Percentiles rank a stretch among this genome's conserved stretches.
Conservation (phyloP, 2,888 invertebrate species). For the Disparrhopalites patrizii region DNA sequence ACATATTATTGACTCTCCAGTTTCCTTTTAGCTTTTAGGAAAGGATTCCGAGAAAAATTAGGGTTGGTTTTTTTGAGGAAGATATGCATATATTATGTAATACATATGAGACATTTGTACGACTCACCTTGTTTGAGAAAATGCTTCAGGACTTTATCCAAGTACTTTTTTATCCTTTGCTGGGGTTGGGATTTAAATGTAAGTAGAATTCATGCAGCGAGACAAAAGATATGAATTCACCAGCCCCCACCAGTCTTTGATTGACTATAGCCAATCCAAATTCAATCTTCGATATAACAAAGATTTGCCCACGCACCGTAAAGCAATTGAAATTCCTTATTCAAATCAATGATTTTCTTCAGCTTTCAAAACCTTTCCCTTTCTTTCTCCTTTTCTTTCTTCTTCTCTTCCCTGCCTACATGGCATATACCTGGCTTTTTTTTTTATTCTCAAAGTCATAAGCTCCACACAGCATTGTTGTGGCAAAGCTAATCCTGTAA, state of each 20-base stretch:
- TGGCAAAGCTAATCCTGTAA: too few relatives aligned
- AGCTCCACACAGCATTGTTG: too few relatives aligned
- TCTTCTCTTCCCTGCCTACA: background rate
- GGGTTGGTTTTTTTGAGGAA: background rate
- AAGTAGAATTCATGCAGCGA: conserved; percentile 19
- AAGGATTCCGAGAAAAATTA: background rate
- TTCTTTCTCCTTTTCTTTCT: background rate
- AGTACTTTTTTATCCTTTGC: too few relatives aligned
- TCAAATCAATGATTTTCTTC: background rate
- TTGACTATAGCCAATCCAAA: conserved; percentile 27
- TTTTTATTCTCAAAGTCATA: too few relatives aligned
- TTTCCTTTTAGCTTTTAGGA: too few relatives aligned
- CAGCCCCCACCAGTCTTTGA: conserved; percentile 24
- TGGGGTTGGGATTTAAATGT: too few relatives aligned
- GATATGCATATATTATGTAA: background rate
- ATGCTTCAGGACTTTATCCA: conserved; percentile 16
- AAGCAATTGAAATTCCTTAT: conserved; percentile 23
- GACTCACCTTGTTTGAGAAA: conserved; percentile 11
- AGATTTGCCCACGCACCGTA: conserved; percentile 21
- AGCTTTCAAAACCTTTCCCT: background rate
- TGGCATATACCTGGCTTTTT: too few relatives aligned
- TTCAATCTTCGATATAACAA: conserved; percentile 24
- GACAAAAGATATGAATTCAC: conserved; percentile 12
- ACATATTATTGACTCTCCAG: too few relatives aligned
- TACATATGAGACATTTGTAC: background rate